phyloP scores from a whole-genome alignment of 1,140 invertebrate species.

The Tachypleus tridentatus region DNA sequence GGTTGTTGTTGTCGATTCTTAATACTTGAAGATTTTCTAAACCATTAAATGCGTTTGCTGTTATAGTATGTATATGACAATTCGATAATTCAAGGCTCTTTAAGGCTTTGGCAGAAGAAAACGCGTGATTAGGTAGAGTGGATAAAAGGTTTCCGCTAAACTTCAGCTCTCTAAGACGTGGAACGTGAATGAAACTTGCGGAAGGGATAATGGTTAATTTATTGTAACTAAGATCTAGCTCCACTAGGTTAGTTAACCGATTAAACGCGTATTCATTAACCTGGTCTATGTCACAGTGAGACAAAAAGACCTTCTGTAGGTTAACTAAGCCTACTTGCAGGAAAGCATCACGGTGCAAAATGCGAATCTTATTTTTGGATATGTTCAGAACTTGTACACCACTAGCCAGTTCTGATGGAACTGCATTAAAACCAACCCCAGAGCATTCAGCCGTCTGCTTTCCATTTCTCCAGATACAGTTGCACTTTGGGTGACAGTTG shows the following conservation, averaged over 20 bases:
- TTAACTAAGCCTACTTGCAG: slow-evolving; percentile 61
- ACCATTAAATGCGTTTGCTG: slow-evolving; percentile 65
- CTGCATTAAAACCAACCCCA: slow-evolving; percentile 52
- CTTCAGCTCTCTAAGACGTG: slow-evolving; percentile 63
- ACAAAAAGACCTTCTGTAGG: slow-evolving; percentile 69
- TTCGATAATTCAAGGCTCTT: slow-evolving; percentile 66
- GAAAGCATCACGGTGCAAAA: slow-evolving; percentile 60
- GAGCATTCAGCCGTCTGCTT: slow-evolving; percentile 80
- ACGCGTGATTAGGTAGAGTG: slow-evolving; percentile 55
- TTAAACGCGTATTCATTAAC: slow-evolving; percentile 65
- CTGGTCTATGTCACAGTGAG: slow-evolving; percentile 56
- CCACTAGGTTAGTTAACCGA: slow-evolving; percentile 72
- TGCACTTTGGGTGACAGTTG: slow-evolving; percentile 41
- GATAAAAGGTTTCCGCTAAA: slow-evolving; percentile 67
- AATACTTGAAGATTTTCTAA: slow-evolving; percentile 69
- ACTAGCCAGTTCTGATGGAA: slow-evolving; percentile 65
- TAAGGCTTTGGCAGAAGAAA: slow-evolving; percentile 55
- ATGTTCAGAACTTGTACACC: slow-evolving; percentile 80
- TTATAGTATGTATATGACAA: slow-evolving; percentile 62
- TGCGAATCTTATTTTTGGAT: slow-evolving; percentile 62
- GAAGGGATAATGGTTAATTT: slow-evolving; percentile 59
- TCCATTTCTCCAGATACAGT: slow-evolving; percentile 82
- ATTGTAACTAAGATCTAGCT: slow-evolving; percentile 74
- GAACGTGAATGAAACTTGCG: slow-evolving; percentile 57
- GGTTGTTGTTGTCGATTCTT: slow-evolving; percentile 62